Percentiles rank a stretch among this genome's conserved stretches.
phyloP scores from a whole-genome alignment of 2,113 vertebrate genomes.

The Eupsittula cactorum region DNA sequence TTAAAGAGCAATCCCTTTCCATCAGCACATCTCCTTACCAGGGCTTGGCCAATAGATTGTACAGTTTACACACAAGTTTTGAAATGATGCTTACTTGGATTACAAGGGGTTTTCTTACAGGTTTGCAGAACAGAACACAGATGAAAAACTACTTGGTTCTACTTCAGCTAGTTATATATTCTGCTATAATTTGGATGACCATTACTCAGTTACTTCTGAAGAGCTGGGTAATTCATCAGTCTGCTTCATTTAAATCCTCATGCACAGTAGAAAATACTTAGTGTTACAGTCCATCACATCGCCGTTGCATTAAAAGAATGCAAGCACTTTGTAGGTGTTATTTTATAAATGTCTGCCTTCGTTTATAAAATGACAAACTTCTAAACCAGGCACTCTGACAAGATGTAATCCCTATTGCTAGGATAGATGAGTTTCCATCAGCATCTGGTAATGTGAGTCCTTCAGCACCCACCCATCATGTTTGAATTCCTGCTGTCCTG shows the following conservation, averaged over 20 bases:
- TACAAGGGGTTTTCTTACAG: background rate
- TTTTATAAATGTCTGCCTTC: background rate
- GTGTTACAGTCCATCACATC: background rate
- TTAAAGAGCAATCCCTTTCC: conserved; percentile 22
- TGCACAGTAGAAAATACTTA: background rate
- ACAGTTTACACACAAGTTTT: background rate
- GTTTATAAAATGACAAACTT: background rate
- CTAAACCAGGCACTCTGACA: background rate
- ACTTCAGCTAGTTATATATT: background rate
- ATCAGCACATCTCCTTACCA: background rate
- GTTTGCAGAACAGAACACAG: background rate
- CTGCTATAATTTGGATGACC: background rate
- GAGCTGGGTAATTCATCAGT: background rate
- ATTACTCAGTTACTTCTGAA: background rate
- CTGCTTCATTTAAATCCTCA: background rate
- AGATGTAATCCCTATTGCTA: background rate
- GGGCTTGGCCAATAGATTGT: background rate
- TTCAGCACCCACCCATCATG: background rate
- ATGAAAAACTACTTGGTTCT: conserved; percentile 6
- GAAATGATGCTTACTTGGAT: background rate
- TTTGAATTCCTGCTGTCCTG: background rate
- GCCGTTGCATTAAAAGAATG: background rate
- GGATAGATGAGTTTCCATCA: background rate
- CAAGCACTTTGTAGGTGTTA: background rate
- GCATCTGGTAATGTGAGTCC: background rate